Evolutionary conservation across 2,888 invertebrate genomes (phyloP), one percentile per base, ranked within the genome.

Genomic region (Hemistola chrysoprasaria): DNA sequence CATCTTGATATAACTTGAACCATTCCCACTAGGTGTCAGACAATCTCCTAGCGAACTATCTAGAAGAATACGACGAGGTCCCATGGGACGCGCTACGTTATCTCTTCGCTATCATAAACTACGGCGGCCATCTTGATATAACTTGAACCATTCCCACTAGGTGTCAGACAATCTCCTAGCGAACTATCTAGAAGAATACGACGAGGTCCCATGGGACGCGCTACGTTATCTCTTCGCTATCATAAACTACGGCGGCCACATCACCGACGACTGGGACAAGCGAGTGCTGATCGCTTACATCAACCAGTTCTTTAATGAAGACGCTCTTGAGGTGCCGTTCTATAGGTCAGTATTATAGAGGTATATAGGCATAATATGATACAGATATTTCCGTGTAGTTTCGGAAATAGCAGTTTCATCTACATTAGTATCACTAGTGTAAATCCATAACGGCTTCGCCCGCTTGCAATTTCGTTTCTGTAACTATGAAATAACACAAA

Each of bases 1-100:
- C n/a, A n/a, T n/a, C n/a, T n/a, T n/a, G n/a, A n/a, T n/a, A n/a
- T n/a, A 6, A n/a, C 8, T 23, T 8, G 1, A 11, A 8, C 10
- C n/a, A n/a, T n/a, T n/a, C n/a, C n/a, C 4, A 0, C 0, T 57
- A 94, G 93, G 92, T 94, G 1, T 95, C 97, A 0, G 96, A 96
- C 78, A 94, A 94, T 66, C 76, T 97, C 6, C 77, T 97, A 7
- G 92, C 93, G 8, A 93, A 95, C 35, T 97, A 97, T 71, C 80
- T 97, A 36, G 95, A 96, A 60, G 95, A 96, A 65, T 97, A 97
- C 74, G 92, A 93, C n/a, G 93, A 94, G 7, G 96, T 96, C 0
- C 97, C 97, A 1, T 97, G 96, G 96, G 96, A 96, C 62, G 96
- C 97, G 0, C 80, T 97, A 30, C 95, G 96, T 56, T 97, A 96